Base-by-base conservation (phyloP, 2,888 invertebrate genomes). In the Julus scandinavius region DNA sequence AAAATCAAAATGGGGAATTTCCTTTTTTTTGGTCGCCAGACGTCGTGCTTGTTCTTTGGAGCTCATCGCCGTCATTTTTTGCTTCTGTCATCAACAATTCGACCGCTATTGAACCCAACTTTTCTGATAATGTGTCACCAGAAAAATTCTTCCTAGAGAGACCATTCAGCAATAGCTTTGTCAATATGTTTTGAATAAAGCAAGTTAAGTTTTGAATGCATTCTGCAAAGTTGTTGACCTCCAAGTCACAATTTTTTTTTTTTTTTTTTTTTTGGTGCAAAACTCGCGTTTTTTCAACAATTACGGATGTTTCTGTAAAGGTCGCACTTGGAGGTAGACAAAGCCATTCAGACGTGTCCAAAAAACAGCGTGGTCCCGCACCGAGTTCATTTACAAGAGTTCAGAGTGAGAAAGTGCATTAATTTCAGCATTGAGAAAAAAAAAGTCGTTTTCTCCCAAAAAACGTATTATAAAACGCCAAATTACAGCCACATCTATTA, bases 231-330 rank as follows among this genome's bases (percentile, higher is more conserved):
- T 72, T 72, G 72, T 29, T 72, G 72, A 72, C 72, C 72, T 72
- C 72, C 29, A 29, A 72, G 72, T 72, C 72, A 29, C 72, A 72
- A 45, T 45, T 72, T 72, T 72, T 72, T 72, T 54, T 29, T 45
- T 72, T 72, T 72, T 72, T 72, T 54, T 29, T 29, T 29, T 29
- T 29, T 29, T 29, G 29, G 72, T 9, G 29, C 9, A 72, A 72
- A 72, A 72, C 9, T 72, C 72, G 72, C 29, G 29, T 72, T 72
- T 72, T 72, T 72, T 72, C 72, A 72, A 72, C 72, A 72, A 72
- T 72, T 72, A 72, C 72, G 72, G 72, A 72, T 72, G 72, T 72
- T 72, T 72, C 72, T 72, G 29, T 29, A 72, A 72, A 72, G 72
- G 72, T 72, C 72, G 72, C 72, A 72, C 72, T 72, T 29, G 29